Percentiles rank a stretch among this genome's conserved stretches.
Evolutionary conservation across 1,140 invertebrate species (phyloP).

Genomic region (Chionoecetes opilio): DNA sequence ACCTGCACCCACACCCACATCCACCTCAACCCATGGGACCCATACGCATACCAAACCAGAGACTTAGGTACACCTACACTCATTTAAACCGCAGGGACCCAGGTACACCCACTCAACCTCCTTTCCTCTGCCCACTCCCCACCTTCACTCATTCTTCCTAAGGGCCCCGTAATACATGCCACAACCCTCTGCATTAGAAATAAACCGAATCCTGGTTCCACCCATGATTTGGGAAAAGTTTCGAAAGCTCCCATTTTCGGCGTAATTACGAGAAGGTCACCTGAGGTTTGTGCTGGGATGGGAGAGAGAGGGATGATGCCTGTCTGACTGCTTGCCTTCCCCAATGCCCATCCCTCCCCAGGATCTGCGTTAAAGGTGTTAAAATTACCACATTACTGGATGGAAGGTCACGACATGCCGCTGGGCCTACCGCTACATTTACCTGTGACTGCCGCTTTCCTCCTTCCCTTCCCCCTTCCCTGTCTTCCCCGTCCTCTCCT

Average conservation of each 20-base stretch:
- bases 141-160: background rate
- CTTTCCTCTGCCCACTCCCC: background rate
- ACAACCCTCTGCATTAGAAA: background rate
- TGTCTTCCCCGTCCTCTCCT: background rate
- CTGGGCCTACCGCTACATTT: background rate
- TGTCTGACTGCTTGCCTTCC: background rate
- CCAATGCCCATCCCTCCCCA: background rate
- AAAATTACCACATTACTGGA: conserved; percentile 29
- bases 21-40: too few species aligned
- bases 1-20: background rate
- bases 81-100: too few species aligned
- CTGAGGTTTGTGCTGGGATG: background rate
- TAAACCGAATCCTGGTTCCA: background rate
- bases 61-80: too few species aligned
- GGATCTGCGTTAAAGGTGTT: background rate
- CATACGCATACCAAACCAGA: too few species aligned
- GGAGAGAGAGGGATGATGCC: background rate
- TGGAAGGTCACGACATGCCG: background rate
- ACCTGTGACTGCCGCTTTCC: background rate
- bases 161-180: background rate
- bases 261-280: background rate
- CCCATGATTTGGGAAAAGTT: background rate
- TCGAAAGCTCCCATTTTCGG: background rate
- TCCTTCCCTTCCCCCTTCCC: background rate
- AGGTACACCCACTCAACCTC: background rate